phyloP scores from a whole-genome alignment of 2,113 vertebrate genomes.

The Dasypus novemcinctus region DNA sequence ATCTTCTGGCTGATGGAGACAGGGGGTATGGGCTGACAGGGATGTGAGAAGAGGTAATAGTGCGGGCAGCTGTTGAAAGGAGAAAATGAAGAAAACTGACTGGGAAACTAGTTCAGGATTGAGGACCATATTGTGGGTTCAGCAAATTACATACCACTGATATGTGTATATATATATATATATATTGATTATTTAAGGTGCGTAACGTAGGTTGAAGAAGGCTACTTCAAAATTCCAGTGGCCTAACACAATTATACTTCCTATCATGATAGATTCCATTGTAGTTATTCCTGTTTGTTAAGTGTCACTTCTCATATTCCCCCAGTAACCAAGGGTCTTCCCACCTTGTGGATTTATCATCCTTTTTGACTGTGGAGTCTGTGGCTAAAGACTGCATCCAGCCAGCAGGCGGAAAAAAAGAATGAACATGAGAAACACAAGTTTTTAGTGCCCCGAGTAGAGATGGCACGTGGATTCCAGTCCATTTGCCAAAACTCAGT shows the following conservation, averaged over 20 bases:
- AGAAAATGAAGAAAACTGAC: not conserved
- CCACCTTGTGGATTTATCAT: not conserved
- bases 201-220: not conserved
- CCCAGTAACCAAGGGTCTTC: not conserved
- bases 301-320: not conserved
- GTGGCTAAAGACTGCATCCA: not conserved
- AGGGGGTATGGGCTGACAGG: not conserved
- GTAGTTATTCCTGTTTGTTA: not conserved
- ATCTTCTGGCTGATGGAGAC: not conserved
- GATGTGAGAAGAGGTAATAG: not conserved
- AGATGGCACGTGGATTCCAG: not conserved
- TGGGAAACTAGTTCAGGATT: fast-evolving
- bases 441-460: not conserved
- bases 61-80: fast-evolving
- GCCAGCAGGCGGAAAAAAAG: not conserved
- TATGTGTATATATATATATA: not conserved
- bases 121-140: not conserved
- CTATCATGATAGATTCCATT: not conserved
- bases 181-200: not conserved
- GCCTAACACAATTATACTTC: not conserved
- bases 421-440: not conserved
- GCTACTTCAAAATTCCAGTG: not conserved
- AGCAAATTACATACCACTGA: not conserved
- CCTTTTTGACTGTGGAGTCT: not conserved
- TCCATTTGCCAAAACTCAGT: not conserved